phyloP scores from a whole-genome alignment of 1,140 invertebrate genomes.

The Pseudobourletiella spinata region DNA sequence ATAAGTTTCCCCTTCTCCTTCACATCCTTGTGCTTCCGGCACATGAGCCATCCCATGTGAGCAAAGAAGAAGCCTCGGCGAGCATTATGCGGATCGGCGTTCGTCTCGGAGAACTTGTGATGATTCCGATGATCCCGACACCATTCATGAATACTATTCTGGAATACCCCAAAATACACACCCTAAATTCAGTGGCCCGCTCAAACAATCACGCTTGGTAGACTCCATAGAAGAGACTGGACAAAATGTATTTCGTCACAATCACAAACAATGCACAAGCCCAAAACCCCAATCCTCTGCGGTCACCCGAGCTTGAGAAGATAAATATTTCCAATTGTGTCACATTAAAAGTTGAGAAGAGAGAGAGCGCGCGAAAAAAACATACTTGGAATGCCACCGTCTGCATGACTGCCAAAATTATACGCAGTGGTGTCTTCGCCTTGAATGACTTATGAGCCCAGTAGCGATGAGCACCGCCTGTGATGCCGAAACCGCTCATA shows the following conservation, averaged over 20 bases:
- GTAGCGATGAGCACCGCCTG: conserved; percentile 54
- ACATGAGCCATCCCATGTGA: conserved; percentile 88
- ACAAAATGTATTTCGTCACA: too few species aligned
- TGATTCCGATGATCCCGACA: conserved; percentile 54
- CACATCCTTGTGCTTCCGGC: conserved; percentile 83
- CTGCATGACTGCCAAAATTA: conserved; percentile 47
- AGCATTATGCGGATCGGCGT: conserved; percentile 58
- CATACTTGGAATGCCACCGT: conserved; percentile 50
- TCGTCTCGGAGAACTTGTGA: conserved; percentile 57
- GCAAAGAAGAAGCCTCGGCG: conserved; percentile 92
- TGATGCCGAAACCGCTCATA: conserved; percentile 45
- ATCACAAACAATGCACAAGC: too few species aligned
- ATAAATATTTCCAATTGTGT: too few species aligned
- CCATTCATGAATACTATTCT: conserved; percentile 58
- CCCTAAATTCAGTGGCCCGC: too few species aligned
- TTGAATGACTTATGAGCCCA: conserved; percentile 55
- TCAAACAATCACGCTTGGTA: too few species aligned
- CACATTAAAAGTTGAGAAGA: too few species aligned
- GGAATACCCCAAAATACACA: neutral
- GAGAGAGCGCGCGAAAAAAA: neutral
- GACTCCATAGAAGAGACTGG: too few species aligned
- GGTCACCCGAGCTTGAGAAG: too few species aligned
- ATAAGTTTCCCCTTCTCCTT: conserved; percentile 65
- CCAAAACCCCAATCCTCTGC: too few species aligned
- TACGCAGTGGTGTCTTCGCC: conserved; percentile 47